Base-by-base conservation (phyloP, 2,797 vertebrate genomes). In the Sebastes steindachneri region DNA sequence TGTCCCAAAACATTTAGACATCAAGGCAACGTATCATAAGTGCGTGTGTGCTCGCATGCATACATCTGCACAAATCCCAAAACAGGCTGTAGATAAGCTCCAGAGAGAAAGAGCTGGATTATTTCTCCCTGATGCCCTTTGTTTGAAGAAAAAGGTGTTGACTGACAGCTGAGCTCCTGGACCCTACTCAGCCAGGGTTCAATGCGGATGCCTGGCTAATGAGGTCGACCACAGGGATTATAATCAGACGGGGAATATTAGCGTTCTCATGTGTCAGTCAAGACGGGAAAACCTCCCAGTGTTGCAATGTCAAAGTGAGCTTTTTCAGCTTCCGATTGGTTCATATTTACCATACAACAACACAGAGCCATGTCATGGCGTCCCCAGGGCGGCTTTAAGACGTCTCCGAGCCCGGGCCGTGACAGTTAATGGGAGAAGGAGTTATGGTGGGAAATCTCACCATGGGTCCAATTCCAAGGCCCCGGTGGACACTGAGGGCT, bases 161-260 rank as follows among this genome's bases (percentile, higher is more conserved):
- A 95, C 89, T 96, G 95, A 96, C 95, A 96, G 94, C 91, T 71
- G 82, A 94, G 94, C 88, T 94, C 90, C 89, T 60, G 85, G 89
- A 92, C 92, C 92, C 92, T 84, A 82, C 92, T 93, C 94, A 90
- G 93, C 92, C 90, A 96, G 94, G 93, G 95, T 96, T 96, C 95
- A 96, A 58, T 87, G 91, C 88, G 88, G 92, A 95, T 96, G 95
- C 95, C 93, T 96, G 93, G 93, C 93, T 96, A 96, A 96, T 96
- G 95, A 96, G 93, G 95, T 94, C 84, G 89, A 94, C 92, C 91
- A 86, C 86, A 89, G 92, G 93, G 95, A 95, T 96, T 95, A 95
- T 93, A 95, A 96, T 96, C 93, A 94, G 94, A 89, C 86, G 79
- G 94, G 92, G 93, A 94, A 94, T 95, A 96, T 96, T 95, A 95